These are phyloP conservation scores for Hydropsyche betteni DNA, from an alignment of 2,888 invertebrate species.

Conservation along the genomic window DNA sequence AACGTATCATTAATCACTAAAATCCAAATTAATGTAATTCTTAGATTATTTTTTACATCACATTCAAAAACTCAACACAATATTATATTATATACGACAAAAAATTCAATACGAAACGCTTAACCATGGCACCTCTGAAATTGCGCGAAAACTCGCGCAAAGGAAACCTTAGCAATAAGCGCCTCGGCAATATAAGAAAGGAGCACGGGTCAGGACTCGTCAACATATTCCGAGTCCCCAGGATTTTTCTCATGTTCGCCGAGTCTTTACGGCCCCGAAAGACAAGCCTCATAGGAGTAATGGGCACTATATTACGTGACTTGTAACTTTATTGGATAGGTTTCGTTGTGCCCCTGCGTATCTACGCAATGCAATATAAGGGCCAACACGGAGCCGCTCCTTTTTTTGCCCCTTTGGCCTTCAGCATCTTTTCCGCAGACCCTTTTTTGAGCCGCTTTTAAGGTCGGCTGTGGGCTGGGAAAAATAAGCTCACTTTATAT, in stretches of 20 bases:
- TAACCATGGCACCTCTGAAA: too few species aligned
- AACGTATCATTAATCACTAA: too few species aligned
- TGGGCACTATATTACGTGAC: slow-evolving; percentile 46
- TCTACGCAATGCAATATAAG: slow-evolving; percentile 29
- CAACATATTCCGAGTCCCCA: background rate
- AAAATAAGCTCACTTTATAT: slow-evolving; percentile 29
- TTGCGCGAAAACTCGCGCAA: too few species aligned
- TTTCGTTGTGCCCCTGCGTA: slow-evolving; percentile 27
- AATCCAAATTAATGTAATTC: too few species aligned
- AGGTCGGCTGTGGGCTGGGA: background rate
- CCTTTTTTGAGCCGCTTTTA: slow-evolving; percentile 3
- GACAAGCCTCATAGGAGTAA: slow-evolving; percentile 39
- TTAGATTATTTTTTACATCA: too few species aligned
- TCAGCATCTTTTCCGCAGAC: background rate
- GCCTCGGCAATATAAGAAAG: too few species aligned
- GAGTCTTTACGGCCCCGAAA: slow-evolving; percentile 34
- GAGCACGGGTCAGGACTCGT: slow-evolving; percentile 4
- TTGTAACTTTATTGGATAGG: slow-evolving; percentile 41
- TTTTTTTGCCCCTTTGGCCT: background rate
- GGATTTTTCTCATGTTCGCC: slow-evolving; percentile 20
- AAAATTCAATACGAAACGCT: too few species aligned
- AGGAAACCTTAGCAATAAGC: too few species aligned
- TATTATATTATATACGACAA: too few species aligned
- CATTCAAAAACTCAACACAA: too few species aligned
- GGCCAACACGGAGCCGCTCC: background rate